Conservation (phyloP, 2,888 invertebrate species). For the Macaria notata region DNA sequence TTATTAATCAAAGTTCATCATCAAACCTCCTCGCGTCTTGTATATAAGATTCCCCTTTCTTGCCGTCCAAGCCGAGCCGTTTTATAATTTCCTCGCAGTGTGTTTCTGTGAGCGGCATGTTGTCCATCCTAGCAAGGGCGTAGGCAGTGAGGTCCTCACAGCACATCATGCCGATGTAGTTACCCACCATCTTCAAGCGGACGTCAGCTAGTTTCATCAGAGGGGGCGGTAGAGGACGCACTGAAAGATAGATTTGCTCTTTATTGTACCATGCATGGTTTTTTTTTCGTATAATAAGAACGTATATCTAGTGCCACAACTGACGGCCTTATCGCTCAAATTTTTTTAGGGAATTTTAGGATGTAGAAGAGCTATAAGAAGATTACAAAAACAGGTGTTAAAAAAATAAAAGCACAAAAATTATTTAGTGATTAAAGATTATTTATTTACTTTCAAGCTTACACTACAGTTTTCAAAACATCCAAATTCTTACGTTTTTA, state of each 20-base stretch:
- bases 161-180: conserved; percentile 63
- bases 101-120: conserved; percentile 56
- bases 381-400: too few species aligned
- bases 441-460: too few species aligned
- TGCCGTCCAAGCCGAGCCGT: conserved; percentile 46
- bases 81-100: conserved; percentile 48
- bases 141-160: conserved; percentile 65
- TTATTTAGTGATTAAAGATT: too few species aligned
- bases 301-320: too few species aligned
- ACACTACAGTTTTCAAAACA: too few species aligned
- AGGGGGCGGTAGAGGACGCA: conserved; percentile 53
- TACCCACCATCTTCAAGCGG: conserved; percentile 57
- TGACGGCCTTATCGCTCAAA: too few species aligned
- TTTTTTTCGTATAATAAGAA: too few species aligned
- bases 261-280: too few species aligned
- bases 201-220: conserved; percentile 57
- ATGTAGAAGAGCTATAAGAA: too few species aligned
- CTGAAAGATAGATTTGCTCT: conserved; percentile 46
- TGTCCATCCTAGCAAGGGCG: conserved; percentile 49
- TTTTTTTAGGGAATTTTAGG: too few species aligned
- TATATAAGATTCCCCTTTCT: conserved; percentile 54
- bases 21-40: conserved; percentile 39
- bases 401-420: too few species aligned
- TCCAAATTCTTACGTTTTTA: too few species aligned
- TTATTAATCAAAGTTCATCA: conserved; percentile 35